Conservation (phyloP, 2,888 invertebrate genomes). For the Pristionchus entomophagus region DNA sequence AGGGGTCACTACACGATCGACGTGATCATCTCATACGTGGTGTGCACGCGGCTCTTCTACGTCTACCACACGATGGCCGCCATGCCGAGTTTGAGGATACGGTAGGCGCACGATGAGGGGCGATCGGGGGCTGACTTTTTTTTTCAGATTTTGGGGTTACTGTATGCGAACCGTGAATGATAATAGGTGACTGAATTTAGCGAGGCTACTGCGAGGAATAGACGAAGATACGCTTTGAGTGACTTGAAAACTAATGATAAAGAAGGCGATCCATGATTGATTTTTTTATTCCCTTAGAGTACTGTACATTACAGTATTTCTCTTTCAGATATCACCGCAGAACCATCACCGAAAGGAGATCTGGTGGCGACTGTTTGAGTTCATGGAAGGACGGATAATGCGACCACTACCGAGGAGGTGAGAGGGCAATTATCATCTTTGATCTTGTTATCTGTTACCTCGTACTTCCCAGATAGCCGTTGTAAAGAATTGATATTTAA, state of each 20-base stretch:
- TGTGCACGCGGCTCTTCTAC: slow-evolving; percentile 92
- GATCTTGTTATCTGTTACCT: no score
- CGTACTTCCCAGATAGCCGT: no score
- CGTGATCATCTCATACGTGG: slow-evolving; percentile 90
- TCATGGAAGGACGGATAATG: slow-evolving; percentile 88
- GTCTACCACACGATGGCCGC: slow-evolving; percentile 87
- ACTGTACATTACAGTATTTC: background rate
- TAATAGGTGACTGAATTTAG: no score
- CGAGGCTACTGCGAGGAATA: no score
- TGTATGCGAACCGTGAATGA: no score
- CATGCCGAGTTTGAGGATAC: slow-evolving; percentile 67
- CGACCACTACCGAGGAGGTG: slow-evolving; percentile 88
- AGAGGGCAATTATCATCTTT: no score
- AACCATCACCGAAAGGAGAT: slow-evolving; percentile 87
- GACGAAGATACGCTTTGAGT: no score
- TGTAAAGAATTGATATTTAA: no score
- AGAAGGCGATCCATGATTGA: background rate
- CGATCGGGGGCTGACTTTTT: background rate
- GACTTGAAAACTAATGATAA: background rate
- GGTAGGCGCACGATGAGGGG: slow-evolving; percentile 7
- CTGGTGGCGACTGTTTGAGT: slow-evolving; percentile 90
- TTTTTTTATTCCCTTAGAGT: background rate
- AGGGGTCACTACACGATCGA: slow-evolving; percentile 93
- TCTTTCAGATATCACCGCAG: slow-evolving; percentile 67
- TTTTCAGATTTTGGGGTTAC: no score